These are phyloP conservation scores for Drosophila basisetae DNA, from an alignment of 2,888 invertebrate genomes.

Conservation along the genomic window DNA sequence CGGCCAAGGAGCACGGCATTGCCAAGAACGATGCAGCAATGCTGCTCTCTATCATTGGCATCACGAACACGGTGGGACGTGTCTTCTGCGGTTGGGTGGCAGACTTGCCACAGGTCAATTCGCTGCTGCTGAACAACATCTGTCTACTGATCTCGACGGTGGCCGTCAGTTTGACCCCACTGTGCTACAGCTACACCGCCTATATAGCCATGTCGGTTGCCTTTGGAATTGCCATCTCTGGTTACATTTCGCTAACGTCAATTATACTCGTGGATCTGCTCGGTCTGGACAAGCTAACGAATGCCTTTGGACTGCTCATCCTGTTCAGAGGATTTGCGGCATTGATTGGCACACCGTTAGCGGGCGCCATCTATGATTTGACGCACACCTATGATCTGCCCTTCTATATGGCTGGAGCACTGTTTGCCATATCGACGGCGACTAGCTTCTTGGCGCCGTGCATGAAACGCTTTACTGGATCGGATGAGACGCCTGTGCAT, in stretches of 20 bases:
- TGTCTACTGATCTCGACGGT: constrained; percentile 96
- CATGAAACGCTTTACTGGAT: constrained; percentile 87
- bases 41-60: constrained; percentile 88
- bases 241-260: constrained; percentile 98
- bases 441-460: constrained; percentile 94
- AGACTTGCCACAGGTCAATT: constrained; percentile 96
- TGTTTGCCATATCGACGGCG: constrained; percentile 93
- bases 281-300: constrained; percentile 97
- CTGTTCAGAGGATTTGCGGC: constrained; percentile 98
- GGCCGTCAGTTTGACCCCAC: constrained; percentile 92
- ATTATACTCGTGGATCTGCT: constrained; percentile 98
- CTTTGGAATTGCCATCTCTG: constrained; percentile 97
- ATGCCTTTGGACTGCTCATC: constrained; percentile 98
- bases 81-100: constrained; percentile 95
- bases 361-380: constrained; percentile 95
- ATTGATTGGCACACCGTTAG: constrained; percentile 93
- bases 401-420: constrained; percentile 96
- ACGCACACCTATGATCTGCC: constrained; percentile 94
- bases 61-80: constrained; percentile 97
- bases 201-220: constrained; percentile 93
- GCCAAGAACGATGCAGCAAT: constrained; percentile 88
- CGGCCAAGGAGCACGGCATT: constrained; percentile 90
- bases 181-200: constrained; percentile 91
- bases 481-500: constrained; percentile 88
- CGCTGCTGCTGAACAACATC: constrained; percentile 96